Percentiles rank a stretch among this genome's conserved stretches.
Evolutionary conservation across 2,113 vertebrate genomes (phyloP).

Genomic region (Merops nubicus): DNA sequence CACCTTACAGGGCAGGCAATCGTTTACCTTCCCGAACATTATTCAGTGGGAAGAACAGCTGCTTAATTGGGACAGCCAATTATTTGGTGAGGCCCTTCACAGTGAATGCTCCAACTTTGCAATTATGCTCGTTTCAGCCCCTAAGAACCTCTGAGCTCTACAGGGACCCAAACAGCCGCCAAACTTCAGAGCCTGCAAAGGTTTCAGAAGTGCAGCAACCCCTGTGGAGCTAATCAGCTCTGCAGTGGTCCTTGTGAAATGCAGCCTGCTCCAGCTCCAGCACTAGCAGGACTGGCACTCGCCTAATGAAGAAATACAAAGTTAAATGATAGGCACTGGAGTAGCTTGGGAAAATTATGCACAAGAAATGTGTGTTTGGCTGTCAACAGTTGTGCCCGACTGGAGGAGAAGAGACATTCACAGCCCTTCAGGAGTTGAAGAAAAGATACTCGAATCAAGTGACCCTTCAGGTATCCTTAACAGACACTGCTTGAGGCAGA

Average conservation of each 20-base stretch:
- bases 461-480: background rate
- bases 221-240: constrained; percentile 2
- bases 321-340: background rate
- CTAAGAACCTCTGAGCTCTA: background rate
- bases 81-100: constrained; percentile 20
- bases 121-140: background rate
- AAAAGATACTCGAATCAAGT: background rate
- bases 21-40: background rate
- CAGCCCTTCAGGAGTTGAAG: background rate
- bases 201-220: background rate
- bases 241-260: background rate
- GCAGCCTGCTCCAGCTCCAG: background rate
- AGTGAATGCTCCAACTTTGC: background rate
- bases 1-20: background rate
- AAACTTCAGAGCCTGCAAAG: background rate
- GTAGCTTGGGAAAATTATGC: background rate
- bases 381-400: background rate
- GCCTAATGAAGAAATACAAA: background rate
- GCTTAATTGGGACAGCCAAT: constrained; percentile 36
- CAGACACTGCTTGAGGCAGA: background rate
- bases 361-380: background rate
- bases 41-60: constrained; percentile 5
- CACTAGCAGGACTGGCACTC: background rate
- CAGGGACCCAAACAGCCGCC: background rate
- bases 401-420: background rate